Conservation (phyloP, 2,113 vertebrate species). For the Okapia johnstoni region DNA sequence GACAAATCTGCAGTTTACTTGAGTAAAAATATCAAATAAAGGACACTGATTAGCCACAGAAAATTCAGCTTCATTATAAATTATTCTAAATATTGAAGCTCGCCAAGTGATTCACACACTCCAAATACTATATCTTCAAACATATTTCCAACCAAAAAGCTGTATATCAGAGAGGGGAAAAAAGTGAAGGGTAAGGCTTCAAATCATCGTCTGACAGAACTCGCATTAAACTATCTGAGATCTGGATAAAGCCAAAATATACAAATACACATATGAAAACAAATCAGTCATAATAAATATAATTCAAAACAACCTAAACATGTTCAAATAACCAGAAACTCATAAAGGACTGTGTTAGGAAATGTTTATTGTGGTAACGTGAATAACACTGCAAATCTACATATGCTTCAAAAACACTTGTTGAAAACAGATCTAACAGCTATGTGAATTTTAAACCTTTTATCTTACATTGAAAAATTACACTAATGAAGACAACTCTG, state of each 20-base stretch:
- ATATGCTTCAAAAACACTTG: neutral
- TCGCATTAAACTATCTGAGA: neutral
- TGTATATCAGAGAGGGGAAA: neutral
- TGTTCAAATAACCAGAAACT: slow-evolving; percentile 1
- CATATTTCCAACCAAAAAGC: neutral
- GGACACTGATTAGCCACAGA: neutral
- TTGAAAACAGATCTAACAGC: neutral
- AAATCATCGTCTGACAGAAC: neutral
- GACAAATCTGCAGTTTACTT: neutral
- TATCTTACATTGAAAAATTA: neutral
- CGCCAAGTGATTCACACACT: neutral
- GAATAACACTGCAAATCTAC: neutral
- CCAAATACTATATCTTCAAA: neutral
- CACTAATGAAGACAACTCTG: neutral
- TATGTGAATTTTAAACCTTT: neutral
- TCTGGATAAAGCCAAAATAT: neutral
- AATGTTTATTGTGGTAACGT: neutral
- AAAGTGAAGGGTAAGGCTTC: neutral
- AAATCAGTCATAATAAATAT: slow-evolving; percentile 16
- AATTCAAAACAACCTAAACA: slow-evolving; percentile 11
- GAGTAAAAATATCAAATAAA: neutral
- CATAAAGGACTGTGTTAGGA: neutral
- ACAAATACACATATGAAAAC: neutral
- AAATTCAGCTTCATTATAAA: neutral
- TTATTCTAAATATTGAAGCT: neutral